These are phyloP conservation scores for Ceratitis capitata DNA, from an alignment of 1,140 invertebrate species.

Conservation along the genomic window DNA sequence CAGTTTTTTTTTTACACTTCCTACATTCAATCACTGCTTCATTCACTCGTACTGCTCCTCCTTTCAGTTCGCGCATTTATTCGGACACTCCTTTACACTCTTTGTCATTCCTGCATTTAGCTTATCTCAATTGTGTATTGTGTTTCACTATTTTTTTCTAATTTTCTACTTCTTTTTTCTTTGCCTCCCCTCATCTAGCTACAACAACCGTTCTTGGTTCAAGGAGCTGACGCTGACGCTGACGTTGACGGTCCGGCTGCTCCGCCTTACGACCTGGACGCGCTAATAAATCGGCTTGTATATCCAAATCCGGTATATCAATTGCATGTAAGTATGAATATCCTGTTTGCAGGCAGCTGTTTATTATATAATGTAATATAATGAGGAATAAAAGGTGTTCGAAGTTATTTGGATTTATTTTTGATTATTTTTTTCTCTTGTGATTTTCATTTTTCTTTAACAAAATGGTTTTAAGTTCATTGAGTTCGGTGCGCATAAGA, in stretches of 20 bases:
- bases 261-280: slow-evolving; percentile 61
- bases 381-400: not conserved
- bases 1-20: no score
- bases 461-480: not conserved
- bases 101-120: not conserved
- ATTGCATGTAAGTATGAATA: slow-evolving; percentile 58
- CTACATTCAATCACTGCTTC: not conserved
- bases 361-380: not conserved
- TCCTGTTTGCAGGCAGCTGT: not conserved
- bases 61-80: not conserved
- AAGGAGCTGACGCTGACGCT: slow-evolving; percentile 53
- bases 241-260: slow-evolving; percentile 49
- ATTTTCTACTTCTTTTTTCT: not conserved
- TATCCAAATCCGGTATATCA: slow-evolving; percentile 62
- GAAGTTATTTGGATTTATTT: not conserved
- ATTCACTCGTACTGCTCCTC: not conserved
- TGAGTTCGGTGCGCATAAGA: not conserved
- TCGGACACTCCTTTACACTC: not conserved
- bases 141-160: not conserved
- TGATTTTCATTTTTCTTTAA: not conserved
- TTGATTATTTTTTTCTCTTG: not conserved
- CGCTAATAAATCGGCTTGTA: slow-evolving; percentile 61
- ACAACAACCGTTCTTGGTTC: slow-evolving; percentile 51
- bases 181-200: slow-evolving; percentile 43
- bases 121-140: not conserved